These are phyloP conservation scores for Diadophis punctatus DNA, from an alignment of 2,113 vertebrate genomes.

Conservation along the genomic window DNA sequence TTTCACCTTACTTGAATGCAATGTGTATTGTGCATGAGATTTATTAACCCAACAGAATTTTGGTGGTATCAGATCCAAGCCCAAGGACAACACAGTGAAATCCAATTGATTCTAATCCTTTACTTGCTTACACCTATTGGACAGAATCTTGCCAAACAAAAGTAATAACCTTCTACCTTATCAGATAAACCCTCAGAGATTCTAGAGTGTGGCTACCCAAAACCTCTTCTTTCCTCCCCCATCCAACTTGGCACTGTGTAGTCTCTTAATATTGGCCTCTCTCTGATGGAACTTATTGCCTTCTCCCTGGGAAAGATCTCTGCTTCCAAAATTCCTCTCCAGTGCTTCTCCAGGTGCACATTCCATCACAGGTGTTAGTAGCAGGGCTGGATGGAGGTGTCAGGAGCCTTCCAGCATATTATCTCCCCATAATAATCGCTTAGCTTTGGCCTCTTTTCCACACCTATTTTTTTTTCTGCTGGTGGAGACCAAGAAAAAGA, in stretches of 20 bases:
- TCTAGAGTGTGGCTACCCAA: background rate
- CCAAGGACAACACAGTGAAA: background rate
- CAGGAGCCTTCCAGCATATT: background rate
- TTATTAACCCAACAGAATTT: background rate
- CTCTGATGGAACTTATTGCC: background rate
- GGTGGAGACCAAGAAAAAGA: background rate
- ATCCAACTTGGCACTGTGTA: background rate
- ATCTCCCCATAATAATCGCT: background rate
- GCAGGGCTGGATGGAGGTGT: background rate
- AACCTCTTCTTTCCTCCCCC: background rate
- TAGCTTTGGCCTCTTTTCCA: background rate
- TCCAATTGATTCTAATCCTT: background rate
- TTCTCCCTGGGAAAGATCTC: background rate
- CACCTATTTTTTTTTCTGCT: background rate
- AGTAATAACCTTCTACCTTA: background rate
- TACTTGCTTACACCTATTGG: background rate
- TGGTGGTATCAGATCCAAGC: background rate
- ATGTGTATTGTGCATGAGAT: background rate
- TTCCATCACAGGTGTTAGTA: background rate
- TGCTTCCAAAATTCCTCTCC: background rate
- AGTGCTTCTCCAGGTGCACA: background rate
- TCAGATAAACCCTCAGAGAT: background rate
- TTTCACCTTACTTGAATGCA: background rate
- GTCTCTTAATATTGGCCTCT: background rate
- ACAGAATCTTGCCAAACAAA: background rate